A percentile compares a stretch with the other conserved stretches of the same genome.
Evolutionary conservation across 2,113 vertebrate genomes (phyloP).

Genomic region (Amazona vittata): DNA sequence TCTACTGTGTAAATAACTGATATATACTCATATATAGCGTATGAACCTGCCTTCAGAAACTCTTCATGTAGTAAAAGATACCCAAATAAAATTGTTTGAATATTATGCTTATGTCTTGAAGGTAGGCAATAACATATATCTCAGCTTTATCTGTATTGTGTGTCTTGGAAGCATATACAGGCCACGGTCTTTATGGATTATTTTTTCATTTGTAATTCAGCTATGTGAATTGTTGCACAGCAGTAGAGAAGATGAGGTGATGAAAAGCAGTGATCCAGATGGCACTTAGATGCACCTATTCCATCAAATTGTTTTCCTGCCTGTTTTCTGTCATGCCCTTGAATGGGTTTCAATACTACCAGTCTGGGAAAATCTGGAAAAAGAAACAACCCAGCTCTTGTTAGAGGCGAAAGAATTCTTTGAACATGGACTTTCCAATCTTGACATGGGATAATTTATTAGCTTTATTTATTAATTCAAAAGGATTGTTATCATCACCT

Average conservation of each 20-base stretch:
- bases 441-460: neutral
- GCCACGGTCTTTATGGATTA: neutral
- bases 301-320: neutral
- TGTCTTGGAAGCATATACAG: neutral
- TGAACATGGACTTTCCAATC: neutral
- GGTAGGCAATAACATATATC: neutral
- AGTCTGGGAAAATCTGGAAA: neutral
- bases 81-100: neutral
- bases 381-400: neutral
- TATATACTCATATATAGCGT: neutral
- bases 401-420: neutral
- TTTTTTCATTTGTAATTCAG: neutral
- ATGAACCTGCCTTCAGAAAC: neutral
- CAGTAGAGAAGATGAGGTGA: neutral
- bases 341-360: neutral
- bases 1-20: neutral
- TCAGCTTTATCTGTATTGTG: neutral
- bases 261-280: neutral
- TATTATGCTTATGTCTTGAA: neutral
- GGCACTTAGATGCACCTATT: neutral
- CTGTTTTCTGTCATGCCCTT: neutral
- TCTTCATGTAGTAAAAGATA: neutral
- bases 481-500: neutral
- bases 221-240: neutral
- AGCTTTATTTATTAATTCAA: neutral